A percentile compares a stretch with the other conserved stretches of the same genome.
phyloP scores from a whole-genome alignment of 2,888 invertebrate genomes.

The Caenorhabditis panamensis region DNA sequence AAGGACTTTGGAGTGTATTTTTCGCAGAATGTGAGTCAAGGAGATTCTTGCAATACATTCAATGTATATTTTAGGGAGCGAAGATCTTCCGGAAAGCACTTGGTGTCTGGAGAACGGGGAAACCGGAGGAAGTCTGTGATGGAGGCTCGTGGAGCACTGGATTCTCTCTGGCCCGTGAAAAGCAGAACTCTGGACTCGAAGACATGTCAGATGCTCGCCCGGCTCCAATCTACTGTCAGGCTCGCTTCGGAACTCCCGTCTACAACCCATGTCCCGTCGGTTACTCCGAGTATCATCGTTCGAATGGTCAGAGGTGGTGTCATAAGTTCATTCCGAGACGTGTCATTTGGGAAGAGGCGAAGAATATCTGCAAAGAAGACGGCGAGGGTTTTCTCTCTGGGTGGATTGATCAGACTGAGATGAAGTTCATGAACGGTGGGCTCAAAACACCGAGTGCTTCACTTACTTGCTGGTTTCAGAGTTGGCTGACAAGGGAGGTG shows the following conservation, averaged over 20 bases:
- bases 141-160: constrained; percentile 22
- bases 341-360: neutral
- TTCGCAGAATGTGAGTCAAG: neutral
- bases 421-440: neutral
- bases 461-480: neutral
- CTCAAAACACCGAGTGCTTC: neutral
- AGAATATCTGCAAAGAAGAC: neutral
- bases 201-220: constrained; percentile 24
- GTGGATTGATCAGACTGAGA: neutral
- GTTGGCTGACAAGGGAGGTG: neutral
- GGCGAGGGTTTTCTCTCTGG: neutral
- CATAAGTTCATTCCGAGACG: constrained; percentile 1
- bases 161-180: no score
- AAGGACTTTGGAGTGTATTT: constrained; percentile 5
- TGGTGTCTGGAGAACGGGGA: no score
- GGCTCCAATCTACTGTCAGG: constrained; percentile 27
- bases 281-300: neutral
- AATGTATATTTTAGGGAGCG: no score
- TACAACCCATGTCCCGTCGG: constrained; percentile 1
- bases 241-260: neutral
- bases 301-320: constrained; percentile 17
- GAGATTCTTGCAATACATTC: no score
- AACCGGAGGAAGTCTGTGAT: constrained; percentile 16
- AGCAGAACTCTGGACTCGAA: constrained; percentile 1
- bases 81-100: no score